Evolutionary conservation across 2,888 invertebrate species (phyloP), one percentile per base, ranked within the genome.

Genomic region (Liodrosophila aerea): DNA sequence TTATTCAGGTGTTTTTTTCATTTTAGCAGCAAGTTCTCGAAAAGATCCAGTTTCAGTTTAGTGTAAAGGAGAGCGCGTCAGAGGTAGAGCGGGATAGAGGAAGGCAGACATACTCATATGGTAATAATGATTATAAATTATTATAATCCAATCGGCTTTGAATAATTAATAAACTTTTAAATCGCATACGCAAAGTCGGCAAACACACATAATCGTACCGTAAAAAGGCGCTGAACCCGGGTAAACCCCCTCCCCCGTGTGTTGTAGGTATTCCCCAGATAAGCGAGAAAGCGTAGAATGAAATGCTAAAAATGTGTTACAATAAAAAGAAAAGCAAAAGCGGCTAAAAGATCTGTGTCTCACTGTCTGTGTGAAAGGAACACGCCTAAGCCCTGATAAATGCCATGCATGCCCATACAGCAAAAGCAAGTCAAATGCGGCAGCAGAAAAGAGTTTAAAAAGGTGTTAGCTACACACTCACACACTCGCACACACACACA

Each of bases 121-220:
- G 50, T 81, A 85, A 82, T 85, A 82, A 82, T 82, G 75, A 76
- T 87, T 88, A 90, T 90, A 89, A 90, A 90, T 90, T 90, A 90
- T 90, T 90, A 88, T 90, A 90, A 90, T 90, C 90, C 90, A 88
- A 89, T 89, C 88, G 89, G 90, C 89, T 90, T 90, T 89, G 88
- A 88, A 88, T 90, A 90, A 90, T 90, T 90, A 90, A 90, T 90
- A 89, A 88, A 69, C 74, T 61, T 64, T 72, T 72, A 74, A 74
- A 73, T 74, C 73, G 70, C 72, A 68, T 68, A 73, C 54, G 62
- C 64, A 59, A 81, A 71, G 67, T 63, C 64, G 30, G 39, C 45
- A 29, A 30, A 37, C 30, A 57, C 61, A 43, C 65, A 82, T 83
- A 83, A 78, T 75, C 77, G 69, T 57, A 54, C 66, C 62, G 47